Evolutionary conservation across 2,888 invertebrate genomes (phyloP).

Genomic region (Eupeodes luniger): DNA sequence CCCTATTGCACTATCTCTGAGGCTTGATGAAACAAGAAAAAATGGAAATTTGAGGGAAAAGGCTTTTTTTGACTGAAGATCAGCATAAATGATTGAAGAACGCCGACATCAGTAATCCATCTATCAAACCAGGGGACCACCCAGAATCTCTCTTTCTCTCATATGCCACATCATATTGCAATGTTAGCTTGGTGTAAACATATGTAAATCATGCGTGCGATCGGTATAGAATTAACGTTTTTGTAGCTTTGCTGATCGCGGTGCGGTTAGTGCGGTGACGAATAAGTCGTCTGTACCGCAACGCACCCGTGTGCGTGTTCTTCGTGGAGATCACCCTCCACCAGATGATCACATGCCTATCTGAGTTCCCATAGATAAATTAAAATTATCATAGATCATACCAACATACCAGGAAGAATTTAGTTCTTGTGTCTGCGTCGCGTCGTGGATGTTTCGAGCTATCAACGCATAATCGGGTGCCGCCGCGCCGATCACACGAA

Average conservation of each 20-base stretch:
- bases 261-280: slow-evolving; percentile 67
- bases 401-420: slow-evolving; percentile 68
- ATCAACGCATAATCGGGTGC: slow-evolving; percentile 60
- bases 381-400: slow-evolving; percentile 58
- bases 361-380: slow-evolving; percentile 46
- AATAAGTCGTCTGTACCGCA: slow-evolving; percentile 55
- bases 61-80: slow-evolving; percentile 48
- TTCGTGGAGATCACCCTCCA: slow-evolving; percentile 8
- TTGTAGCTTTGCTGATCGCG: slow-evolving; percentile 65
- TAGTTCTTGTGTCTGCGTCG: slow-evolving; percentile 17
- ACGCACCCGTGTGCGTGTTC: neutral
- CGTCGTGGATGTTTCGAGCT: slow-evolving; percentile 52
- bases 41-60: slow-evolving; percentile 32
- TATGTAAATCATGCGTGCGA: slow-evolving; percentile 74
- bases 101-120: slow-evolving; percentile 75
- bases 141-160: slow-evolving; percentile 52
- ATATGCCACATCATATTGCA: slow-evolving; percentile 72
- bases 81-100: slow-evolving; percentile 64
- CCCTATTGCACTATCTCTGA: slow-evolving; percentile 2
- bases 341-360: slow-evolving; percentile 58
- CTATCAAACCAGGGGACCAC: slow-evolving; percentile 70
- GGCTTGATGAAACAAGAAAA: neutral
- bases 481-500: slow-evolving; percentile 55
- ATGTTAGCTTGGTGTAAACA: slow-evolving; percentile 77
- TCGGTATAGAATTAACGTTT: slow-evolving; percentile 51